A percentile compares a stretch with the other conserved stretches of the same genome.
phyloP scores from a whole-genome alignment of 2,888 invertebrate genomes.

The Magallana nippona region DNA sequence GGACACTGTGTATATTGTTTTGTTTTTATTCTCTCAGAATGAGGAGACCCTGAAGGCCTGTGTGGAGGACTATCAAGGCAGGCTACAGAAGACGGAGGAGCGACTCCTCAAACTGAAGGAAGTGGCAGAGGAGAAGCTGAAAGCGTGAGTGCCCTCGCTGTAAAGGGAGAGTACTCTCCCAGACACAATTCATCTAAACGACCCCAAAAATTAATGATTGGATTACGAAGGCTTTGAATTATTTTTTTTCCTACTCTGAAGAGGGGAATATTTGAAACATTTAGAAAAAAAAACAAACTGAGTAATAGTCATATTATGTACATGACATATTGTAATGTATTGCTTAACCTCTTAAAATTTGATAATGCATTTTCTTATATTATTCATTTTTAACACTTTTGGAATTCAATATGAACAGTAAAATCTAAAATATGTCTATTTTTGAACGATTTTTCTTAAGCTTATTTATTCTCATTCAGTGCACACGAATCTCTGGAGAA shows the following conservation, averaged over 20 bases:
- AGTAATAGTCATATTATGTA: too few species aligned
- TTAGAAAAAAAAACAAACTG: too few species aligned
- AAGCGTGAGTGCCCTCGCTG: slow-evolving; percentile 83
- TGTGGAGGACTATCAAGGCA: slow-evolving; percentile 86
- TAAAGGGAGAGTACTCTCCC: not conserved
- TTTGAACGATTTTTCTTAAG: too few species aligned
- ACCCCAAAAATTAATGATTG: not conserved
- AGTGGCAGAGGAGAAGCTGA: slow-evolving; percentile 93
- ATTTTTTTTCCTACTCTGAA: too few species aligned
- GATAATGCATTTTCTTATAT: too few species aligned
- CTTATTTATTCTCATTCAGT: not conserved
- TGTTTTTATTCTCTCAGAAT: slow-evolving; percentile 80
- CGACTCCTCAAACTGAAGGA: slow-evolving; percentile 91
- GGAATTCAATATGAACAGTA: too few species aligned
- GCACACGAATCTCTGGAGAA: slow-evolving; percentile 86
- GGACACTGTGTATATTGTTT: not conserved
- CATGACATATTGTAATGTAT: too few species aligned
- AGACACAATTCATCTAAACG: not conserved
- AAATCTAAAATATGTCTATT: too few species aligned
- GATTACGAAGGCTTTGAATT: not conserved
- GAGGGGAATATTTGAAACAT: too few species aligned
- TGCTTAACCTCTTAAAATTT: too few species aligned
- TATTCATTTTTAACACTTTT: too few species aligned
- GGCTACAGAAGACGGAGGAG: slow-evolving; percentile 88
- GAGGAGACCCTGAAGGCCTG: slow-evolving; percentile 85